phyloP scores from a whole-genome alignment of 2,797 vertebrate species.

The Silurus aristotelis region DNA sequence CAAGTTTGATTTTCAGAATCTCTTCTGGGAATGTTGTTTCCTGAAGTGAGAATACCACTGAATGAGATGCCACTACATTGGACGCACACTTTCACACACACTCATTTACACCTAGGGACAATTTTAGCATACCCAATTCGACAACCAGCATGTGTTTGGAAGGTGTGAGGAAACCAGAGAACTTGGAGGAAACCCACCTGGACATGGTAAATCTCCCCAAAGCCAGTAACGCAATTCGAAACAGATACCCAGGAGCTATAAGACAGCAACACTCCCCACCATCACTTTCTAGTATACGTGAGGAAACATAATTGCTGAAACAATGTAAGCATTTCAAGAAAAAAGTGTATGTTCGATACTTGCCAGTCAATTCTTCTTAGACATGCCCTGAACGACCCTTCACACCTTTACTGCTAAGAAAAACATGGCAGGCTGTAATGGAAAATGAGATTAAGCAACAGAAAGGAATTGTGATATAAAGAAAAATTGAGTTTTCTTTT shows the following conservation, averaged over 20 bases:
- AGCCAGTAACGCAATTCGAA: neutral
- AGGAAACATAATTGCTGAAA: neutral
- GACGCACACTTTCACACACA: neutral
- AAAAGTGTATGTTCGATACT: neutral
- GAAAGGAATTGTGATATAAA: neutral
- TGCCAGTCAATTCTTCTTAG: neutral
- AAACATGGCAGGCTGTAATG: neutral
- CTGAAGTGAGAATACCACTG: neutral
- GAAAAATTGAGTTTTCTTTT: neutral
- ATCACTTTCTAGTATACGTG: neutral
- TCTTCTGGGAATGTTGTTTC: neutral
- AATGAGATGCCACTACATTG: neutral
- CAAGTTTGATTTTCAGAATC: neutral
- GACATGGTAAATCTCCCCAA: neutral
- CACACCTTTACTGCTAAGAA: neutral
- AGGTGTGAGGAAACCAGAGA: neutral
- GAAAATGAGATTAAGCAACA: neutral
- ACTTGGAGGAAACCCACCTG: neutral
- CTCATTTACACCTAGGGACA: neutral
- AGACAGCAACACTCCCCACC: neutral
- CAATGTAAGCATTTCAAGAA: conserved; percentile 8
- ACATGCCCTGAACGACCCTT: neutral
- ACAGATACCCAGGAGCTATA: neutral
- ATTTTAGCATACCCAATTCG: neutral
- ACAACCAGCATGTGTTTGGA: neutral